Evolutionary conservation across 2,888 invertebrate species (phyloP).

Genomic region (Salpingus planirostris): DNA sequence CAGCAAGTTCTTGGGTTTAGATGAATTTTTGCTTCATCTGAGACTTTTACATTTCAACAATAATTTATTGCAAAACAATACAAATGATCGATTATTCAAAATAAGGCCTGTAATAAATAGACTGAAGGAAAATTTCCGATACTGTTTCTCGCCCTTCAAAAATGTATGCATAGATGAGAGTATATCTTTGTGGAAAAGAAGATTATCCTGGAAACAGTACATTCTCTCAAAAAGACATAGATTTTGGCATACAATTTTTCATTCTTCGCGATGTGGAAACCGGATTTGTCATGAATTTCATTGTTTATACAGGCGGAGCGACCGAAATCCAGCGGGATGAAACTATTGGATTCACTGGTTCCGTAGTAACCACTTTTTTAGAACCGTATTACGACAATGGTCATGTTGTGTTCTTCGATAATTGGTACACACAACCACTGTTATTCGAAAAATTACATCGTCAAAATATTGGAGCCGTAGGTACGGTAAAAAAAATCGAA

Average conservation of each 20-base stretch:
- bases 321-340: not conserved
- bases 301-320: constrained; percentile 5
- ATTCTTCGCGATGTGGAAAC: constrained; percentile 8
- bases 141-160: constrained; percentile 6
- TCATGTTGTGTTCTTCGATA: not conserved
- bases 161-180: constrained; percentile 10
- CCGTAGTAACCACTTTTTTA: not conserved
- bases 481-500: constrained; percentile 7
- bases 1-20: not conserved
- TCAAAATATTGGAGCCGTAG: constrained; percentile 4
- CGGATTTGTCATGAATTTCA: too few species aligned
- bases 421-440: not conserved
- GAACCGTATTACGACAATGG: not conserved
- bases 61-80: not conserved
- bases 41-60: not conserved
- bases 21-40: not conserved
- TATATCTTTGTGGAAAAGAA: constrained; percentile 8
- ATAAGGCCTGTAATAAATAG: constrained; percentile 7
- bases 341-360: not conserved
- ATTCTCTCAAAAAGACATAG: constrained; percentile 12
- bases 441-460: not conserved
- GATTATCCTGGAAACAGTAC: constrained; percentile 10
- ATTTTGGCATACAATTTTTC: constrained; percentile 12
- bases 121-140: constrained; percentile 9
- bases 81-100: constrained; percentile 2